phyloP scores from a whole-genome alignment of 2,113 vertebrate species.

The Lipotes vexillifer region DNA sequence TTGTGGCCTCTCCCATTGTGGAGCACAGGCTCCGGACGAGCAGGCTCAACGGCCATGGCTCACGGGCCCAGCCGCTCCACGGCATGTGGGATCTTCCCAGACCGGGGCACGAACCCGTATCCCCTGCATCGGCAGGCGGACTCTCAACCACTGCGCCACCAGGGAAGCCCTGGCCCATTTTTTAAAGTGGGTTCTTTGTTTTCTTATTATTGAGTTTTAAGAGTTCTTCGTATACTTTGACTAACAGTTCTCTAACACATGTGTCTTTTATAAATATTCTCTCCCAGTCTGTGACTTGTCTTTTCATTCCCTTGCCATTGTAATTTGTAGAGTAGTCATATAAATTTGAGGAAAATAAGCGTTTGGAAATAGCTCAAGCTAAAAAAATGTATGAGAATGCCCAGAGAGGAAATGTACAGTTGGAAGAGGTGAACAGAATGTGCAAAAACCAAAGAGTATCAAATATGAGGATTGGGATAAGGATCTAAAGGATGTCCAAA shows the following conservation, averaged over 20 bases:
- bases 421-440: background rate
- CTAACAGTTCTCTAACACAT: background rate
- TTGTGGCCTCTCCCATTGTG: no score
- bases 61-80: no score
- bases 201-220: background rate
- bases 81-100: no score
- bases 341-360: background rate
- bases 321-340: background rate
- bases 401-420: background rate
- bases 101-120: no score
- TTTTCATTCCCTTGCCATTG: background rate
- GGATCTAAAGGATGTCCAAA: background rate
- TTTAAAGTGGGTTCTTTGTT: background rate
- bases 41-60: no score
- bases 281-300: background rate
- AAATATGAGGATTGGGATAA: background rate
- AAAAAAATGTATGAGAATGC: background rate
- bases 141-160: no score
- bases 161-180: no score
- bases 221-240: background rate
- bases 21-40: no score
- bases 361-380: background rate
- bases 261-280: background rate
- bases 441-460: background rate
- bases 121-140: no score